phyloP scores from a whole-genome alignment of 2,888 invertebrate genomes.

The Nephrocerus scutellatus region DNA sequence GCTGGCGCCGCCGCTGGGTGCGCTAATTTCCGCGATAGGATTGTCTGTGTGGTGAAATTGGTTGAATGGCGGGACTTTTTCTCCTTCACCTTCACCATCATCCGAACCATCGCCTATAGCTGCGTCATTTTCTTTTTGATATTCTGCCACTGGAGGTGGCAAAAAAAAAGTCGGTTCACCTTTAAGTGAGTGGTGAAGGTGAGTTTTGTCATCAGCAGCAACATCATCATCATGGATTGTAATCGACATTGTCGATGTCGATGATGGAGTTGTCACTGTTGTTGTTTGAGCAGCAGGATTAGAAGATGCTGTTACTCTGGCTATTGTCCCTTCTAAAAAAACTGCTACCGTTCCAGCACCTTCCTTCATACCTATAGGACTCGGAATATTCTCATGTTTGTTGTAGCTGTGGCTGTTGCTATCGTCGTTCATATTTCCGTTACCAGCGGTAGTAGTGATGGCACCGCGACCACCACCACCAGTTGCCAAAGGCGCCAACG shows the following conservation, averaged over 20 bases:
- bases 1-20: conserved; percentile 23
- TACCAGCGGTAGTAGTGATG: conserved; percentile 13
- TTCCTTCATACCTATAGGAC: background rate
- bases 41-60: conserved; percentile 2
- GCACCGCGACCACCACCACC: conserved; percentile 10
- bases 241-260: background rate
- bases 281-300: too few species aligned
- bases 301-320: background rate
- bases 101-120: conserved; percentile 1
- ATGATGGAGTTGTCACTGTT: background rate
- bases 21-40: background rate
- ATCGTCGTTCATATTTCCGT: conserved; percentile 1
- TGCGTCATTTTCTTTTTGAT: conserved; percentile 7
- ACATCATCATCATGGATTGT: too few species aligned
- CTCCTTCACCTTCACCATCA: conserved; percentile 1
- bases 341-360: too few species aligned
- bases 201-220: too few species aligned
- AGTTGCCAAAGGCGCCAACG: conserved; percentile 11
- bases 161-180: too few species aligned
- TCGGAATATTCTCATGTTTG: background rate
- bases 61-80: conserved; percentile 1
- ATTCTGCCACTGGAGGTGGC: conserved; percentile 2
- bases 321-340: too few species aligned
- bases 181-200: too few species aligned
- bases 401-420: conserved; percentile 3